Evolutionary conservation across 2,797 vertebrate species (phyloP).

Genomic region (Rachycentron canadum): DNA sequence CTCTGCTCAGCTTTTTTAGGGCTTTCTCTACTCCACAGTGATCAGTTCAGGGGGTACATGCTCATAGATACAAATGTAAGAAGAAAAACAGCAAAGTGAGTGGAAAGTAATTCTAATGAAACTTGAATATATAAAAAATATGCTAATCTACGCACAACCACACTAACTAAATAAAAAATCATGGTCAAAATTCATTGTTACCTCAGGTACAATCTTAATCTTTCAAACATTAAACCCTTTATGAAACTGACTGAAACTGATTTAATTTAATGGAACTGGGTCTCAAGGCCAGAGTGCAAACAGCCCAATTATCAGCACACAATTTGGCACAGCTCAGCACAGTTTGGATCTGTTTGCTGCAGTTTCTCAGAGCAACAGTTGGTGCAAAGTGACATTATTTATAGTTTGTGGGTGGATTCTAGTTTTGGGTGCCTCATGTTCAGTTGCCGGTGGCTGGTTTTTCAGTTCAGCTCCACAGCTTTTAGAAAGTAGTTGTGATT

Average conservation of each 20-base stretch:
- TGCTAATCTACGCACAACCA: no score
- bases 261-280: slow-evolving; percentile 40
- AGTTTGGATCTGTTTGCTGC: neutral
- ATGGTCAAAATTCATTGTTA: no score
- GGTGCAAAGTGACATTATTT: neutral
- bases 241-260: no score
- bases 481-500: slow-evolving; percentile 27
- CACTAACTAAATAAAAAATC: no score
- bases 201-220: neutral
- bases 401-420: neutral
- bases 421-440: neutral
- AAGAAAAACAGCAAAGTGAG: no score
- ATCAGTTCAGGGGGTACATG: neutral
- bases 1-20: neutral
- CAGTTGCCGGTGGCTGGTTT: slow-evolving; percentile 10
- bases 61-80: no score
- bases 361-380: neutral
- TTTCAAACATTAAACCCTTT: no score
- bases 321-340: neutral
- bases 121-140: neutral
- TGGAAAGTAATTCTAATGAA: neutral
- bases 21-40: neutral
- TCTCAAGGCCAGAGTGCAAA: neutral
- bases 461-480: slow-evolving; percentile 21
- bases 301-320: neutral